Percentiles rank a stretch among this genome's conserved stretches.
Evolutionary conservation across 2,113 vertebrate genomes (phyloP).

Genomic region (Daboia siamensis): DNA sequence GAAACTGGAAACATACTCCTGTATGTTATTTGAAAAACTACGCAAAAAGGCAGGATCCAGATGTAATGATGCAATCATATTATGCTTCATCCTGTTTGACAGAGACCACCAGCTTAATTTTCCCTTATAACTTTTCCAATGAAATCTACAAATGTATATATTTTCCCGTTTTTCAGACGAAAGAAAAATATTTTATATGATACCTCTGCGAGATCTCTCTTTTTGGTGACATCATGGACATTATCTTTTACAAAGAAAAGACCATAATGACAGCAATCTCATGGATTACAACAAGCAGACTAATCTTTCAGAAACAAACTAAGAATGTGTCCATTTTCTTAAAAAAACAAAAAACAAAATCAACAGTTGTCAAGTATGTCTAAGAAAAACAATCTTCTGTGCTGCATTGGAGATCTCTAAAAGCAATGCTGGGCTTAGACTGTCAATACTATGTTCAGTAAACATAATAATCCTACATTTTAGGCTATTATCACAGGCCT

Average conservation of each 20-base stretch:
- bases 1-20: not conserved
- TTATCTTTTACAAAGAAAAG: slow-evolving; percentile 16
- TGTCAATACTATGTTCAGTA: slow-evolving; percentile 21
- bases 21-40: not conserved
- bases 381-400: slow-evolving; percentile 12
- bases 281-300: not conserved
- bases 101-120: not conserved
- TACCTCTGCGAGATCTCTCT: not conserved
- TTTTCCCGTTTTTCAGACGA: not conserved
- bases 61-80: not conserved
- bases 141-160: not conserved
- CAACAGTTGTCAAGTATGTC: not conserved
- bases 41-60: not conserved
- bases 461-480: slow-evolving; percentile 40
- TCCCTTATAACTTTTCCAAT: not conserved
- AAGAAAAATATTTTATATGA: not conserved
- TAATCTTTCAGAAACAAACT: not conserved
- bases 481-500: not conserved
- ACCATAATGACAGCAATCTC: not conserved
- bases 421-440: slow-evolving; percentile 20
- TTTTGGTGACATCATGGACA: not conserved
- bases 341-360: not conserved
- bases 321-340: not conserved
- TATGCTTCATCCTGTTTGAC: not conserved
- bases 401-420: not conserved